Evolutionary conservation across 2,113 vertebrate species (phyloP).

Genomic region (Rynchops niger): DNA sequence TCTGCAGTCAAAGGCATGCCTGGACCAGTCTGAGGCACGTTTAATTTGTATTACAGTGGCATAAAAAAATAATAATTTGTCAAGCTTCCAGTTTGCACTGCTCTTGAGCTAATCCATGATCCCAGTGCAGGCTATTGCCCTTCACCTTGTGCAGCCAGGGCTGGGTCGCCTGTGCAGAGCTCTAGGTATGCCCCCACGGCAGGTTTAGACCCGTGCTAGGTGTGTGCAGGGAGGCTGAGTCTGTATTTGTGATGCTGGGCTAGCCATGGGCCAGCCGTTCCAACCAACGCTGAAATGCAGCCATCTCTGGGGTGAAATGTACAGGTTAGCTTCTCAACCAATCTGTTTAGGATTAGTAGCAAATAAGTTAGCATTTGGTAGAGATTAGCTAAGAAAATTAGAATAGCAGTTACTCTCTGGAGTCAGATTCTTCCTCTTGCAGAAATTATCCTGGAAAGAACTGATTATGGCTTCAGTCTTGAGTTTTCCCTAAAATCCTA

Average conservation of each 20-base stretch:
- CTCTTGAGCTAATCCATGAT: neutral
- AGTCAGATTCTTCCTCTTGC: neutral
- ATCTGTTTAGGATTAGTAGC: neutral
- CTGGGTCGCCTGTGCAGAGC: neutral
- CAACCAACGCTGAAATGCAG: neutral
- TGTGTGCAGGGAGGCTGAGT: accelerated
- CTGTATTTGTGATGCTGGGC: neutral
- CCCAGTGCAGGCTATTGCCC: neutral
- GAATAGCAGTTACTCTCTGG: neutral
- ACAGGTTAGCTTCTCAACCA: neutral
- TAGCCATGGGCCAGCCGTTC: neutral
- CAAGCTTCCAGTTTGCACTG: neutral
- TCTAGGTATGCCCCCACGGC: neutral
- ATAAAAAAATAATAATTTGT: neutral
- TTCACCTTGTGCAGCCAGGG: neutral
- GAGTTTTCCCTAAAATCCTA: neutral
- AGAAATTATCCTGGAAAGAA: neutral
- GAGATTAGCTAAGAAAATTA: neutral
- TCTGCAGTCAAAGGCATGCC: constrained; percentile 6
- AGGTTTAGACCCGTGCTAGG: neutral
- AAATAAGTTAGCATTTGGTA: neutral
- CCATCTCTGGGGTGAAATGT: neutral
- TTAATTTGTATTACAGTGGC: neutral
- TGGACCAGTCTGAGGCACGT: neutral
- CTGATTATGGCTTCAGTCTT: neutral